Evolutionary conservation across 2,888 invertebrate species (phyloP).

Genomic region (Deroplatys truncata): DNA sequence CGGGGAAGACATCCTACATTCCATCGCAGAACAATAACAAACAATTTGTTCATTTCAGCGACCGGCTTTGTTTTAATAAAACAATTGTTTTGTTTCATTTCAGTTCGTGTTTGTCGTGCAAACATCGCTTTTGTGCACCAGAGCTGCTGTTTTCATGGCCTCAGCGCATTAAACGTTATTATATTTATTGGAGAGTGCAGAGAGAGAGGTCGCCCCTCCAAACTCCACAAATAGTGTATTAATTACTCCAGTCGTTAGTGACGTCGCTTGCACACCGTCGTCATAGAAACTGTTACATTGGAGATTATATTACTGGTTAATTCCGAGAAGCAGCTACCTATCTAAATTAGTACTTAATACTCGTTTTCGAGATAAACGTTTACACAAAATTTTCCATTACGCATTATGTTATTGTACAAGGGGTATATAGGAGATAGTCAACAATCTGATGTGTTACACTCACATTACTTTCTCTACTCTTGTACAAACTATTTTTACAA

Average conservation of each 20-base stretch:
- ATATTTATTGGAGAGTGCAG: neutral
- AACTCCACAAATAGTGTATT: neutral
- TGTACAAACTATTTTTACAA: no score
- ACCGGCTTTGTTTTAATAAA: conserved; percentile 1
- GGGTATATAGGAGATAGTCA: no score
- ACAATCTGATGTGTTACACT: no score
- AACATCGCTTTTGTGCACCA: neutral
- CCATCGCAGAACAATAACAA: neutral
- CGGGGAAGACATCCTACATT: neutral
- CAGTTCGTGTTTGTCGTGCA: neutral
- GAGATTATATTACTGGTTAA: no score
- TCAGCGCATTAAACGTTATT: neutral
- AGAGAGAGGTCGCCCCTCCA: neutral
- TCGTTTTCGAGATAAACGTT: no score
- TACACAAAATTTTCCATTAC: no score
- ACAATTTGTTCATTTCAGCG: neutral
- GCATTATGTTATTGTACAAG: no score
- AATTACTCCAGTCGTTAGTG: neutral
- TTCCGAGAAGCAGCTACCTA: no score
- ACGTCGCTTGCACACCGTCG: no score
- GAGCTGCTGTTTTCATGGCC: neutral
- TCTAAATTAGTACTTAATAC: no score
- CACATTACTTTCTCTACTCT: no score
- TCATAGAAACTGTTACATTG: no score
- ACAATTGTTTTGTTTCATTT: conserved; percentile 5